Conservation (phyloP, 2,113 vertebrate genomes). For the Catharus minimus region DNA sequence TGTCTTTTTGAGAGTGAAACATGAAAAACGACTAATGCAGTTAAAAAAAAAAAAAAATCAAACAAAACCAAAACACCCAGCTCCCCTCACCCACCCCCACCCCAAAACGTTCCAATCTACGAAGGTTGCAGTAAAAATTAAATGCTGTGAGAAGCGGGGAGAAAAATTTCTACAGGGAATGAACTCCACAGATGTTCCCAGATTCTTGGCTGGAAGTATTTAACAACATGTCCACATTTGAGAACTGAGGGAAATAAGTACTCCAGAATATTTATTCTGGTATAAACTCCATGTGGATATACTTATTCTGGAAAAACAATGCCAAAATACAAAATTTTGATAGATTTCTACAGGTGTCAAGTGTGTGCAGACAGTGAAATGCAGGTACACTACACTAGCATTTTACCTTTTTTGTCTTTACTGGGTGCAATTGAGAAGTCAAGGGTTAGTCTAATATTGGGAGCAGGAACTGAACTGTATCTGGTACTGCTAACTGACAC, state of each 20-base stretch:
- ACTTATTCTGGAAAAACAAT: conserved; percentile 21
- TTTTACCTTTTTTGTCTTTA: background rate
- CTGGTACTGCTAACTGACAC: conserved; percentile 21
- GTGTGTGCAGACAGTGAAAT: background rate
- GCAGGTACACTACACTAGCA: background rate
- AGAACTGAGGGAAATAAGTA: background rate
- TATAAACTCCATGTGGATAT: conserved; percentile 4
- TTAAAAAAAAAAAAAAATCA: background rate
- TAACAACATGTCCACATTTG: conserved; percentile 41
- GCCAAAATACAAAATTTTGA: conserved; percentile 1
- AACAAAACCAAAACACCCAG: background rate
- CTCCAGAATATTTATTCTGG: conserved; percentile 48
- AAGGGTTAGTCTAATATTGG: background rate
- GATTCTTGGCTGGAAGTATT: conserved; percentile 35
- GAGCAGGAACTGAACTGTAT: background rate
- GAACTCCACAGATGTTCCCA: conserved; percentile 52
- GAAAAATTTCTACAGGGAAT: conserved; percentile 34
- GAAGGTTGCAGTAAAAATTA: background rate
- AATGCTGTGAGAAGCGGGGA: background rate
- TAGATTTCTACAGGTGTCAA: background rate
- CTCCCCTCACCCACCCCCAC: too few relatives aligned
- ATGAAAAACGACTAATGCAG: background rate
- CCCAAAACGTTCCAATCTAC: accelerated
- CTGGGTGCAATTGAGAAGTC: background rate
- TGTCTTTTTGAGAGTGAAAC: background rate